Conservation (phyloP, 1,140 invertebrate species). For the Drosophila navojoa region DNA sequence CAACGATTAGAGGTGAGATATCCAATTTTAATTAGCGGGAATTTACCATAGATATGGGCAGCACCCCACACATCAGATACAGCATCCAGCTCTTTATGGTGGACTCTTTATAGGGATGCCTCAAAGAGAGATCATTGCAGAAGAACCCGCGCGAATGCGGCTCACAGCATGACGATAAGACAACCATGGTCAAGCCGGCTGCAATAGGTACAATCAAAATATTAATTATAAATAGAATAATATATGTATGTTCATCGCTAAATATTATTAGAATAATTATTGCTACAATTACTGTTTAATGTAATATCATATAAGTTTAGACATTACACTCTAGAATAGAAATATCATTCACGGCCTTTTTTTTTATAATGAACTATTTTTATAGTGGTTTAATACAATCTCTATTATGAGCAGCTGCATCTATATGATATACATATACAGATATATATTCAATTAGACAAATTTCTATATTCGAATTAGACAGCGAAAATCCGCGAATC, state of each 20-base stretch:
- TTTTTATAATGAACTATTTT: too few species aligned
- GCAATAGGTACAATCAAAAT: constrained; percentile 77
- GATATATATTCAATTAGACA: too few species aligned
- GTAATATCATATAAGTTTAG: neutral
- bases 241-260: too few species aligned
- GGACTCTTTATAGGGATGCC: constrained; percentile 91
- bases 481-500: neutral
- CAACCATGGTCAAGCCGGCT: constrained; percentile 90
- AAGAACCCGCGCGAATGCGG: constrained; percentile 96
- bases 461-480: too few species aligned
- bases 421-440: too few species aligned
- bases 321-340: too few species aligned
- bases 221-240: too few species aligned
- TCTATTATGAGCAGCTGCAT: too few species aligned
- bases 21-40: neutral
- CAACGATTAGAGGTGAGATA: neutral
- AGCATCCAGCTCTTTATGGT: constrained; percentile 92
- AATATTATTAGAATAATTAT: too few species aligned
- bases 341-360: too few species aligned
- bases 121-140: constrained; percentile 96
- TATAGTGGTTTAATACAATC: too few species aligned
- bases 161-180: constrained; percentile 88
- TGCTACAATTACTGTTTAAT: too few species aligned
- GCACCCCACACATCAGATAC: constrained; percentile 89
- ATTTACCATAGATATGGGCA: constrained; percentile 91